Conservation (phyloP, 2,888 invertebrate genomes). For the Melinaea menophilus region DNA sequence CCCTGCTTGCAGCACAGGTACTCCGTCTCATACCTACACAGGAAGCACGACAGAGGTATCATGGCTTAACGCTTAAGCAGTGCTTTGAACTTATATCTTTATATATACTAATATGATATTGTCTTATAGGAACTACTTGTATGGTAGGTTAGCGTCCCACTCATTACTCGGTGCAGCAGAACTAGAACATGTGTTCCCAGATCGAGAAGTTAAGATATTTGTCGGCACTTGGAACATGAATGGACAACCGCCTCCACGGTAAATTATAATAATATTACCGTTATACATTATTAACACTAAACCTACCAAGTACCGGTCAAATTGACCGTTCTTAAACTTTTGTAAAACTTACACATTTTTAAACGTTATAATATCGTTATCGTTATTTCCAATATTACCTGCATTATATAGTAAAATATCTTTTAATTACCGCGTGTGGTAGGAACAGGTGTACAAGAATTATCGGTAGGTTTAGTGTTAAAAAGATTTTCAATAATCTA, state of each 20-base stretch:
- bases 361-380: no score
- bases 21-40: constrained; percentile 89
- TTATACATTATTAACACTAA: background rate
- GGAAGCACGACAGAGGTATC: constrained; percentile 86
- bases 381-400: no score
- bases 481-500: constrained; percentile 12
- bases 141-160: constrained; percentile 87
- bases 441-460: no score
- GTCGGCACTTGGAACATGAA: constrained; percentile 99
- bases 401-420: no score
- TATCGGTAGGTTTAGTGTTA: background rate
- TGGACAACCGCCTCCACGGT: constrained; percentile 91
- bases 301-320: background rate
- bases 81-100: constrained; percentile 13
- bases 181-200: constrained; percentile 90
- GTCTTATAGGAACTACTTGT: constrained; percentile 84
- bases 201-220: constrained; percentile 90
- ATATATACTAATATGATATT: constrained; percentile 10
- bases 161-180: constrained; percentile 91
- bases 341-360: no score
- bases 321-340: no score
- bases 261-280: constrained; percentile 36
- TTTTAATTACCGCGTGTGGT: no score
- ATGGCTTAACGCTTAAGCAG: constrained; percentile 14
- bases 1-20: constrained; percentile 87